Conservation (phyloP, 2,888 invertebrate genomes). For the Dioctria linearis region DNA sequence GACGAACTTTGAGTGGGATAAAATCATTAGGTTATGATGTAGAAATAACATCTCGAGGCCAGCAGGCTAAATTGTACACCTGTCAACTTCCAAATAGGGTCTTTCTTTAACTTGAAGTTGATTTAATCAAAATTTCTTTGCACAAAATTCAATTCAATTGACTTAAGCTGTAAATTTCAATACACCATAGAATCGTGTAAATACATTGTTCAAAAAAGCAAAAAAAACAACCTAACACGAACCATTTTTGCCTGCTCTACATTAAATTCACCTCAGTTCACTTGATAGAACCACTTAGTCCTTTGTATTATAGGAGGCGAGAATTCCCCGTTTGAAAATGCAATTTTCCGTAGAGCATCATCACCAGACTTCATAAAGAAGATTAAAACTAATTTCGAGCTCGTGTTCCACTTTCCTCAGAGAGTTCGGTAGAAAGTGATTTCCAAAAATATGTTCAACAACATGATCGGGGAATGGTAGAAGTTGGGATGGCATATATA, state of each 20-base stretch:
- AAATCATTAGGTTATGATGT: no score
- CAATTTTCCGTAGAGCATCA: constrained; percentile 21
- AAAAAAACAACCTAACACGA: not conserved
- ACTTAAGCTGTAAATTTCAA: no score
- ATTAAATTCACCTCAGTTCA: constrained; percentile 36
- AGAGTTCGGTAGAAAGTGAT: not conserved
- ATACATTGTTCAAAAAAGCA: no score
- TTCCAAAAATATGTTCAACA: constrained; percentile 26
- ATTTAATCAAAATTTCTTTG: no score
- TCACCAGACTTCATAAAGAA: constrained; percentile 31
- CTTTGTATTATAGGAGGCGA: not conserved
- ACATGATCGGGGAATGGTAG: no score
- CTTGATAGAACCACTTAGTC: constrained; percentile 14
- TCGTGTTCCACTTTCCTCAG: not conserved
- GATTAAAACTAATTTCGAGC: constrained; percentile 39
- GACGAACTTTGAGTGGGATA: no score
- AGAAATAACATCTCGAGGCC: no score
- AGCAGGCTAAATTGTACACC: no score
- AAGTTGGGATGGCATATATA: not conserved
- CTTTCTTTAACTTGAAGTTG: no score
- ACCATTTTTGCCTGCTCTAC: not conserved
- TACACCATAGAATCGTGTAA: no score
- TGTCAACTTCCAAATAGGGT: no score
- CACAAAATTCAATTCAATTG: no score
- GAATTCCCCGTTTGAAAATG: constrained; percentile 3